Evolutionary conservation across 2,888 invertebrate genomes (phyloP).

Genomic region (Pheosia tremula): DNA sequence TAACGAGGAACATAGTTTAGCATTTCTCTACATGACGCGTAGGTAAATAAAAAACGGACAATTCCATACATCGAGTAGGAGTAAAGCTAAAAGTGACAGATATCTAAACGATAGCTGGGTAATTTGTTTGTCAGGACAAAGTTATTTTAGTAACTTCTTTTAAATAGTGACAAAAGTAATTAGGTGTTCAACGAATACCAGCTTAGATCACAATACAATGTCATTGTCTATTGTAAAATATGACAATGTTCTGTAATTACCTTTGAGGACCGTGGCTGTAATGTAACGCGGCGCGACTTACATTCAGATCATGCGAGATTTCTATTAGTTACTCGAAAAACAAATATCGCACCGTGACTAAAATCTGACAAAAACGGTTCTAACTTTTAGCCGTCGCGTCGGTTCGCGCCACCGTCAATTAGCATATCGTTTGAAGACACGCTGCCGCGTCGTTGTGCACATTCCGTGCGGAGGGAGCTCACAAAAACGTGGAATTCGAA

Average conservation of each 20-base stretch:
- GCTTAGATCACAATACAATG: conserved; percentile 24
- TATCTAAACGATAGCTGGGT: neutral
- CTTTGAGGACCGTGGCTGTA: conserved; percentile 17
- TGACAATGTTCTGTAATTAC: conserved; percentile 19
- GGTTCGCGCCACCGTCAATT: conserved; percentile 77
- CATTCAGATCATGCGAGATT: conserved; percentile 26
- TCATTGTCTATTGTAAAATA: conserved; percentile 22
- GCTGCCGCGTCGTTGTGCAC: conserved; percentile 56
- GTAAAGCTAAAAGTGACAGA: neutral
- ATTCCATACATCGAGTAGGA: neutral
- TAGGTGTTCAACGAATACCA: conserved; percentile 14
- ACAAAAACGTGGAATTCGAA: conserved; percentile 36
- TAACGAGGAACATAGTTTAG: neutral
- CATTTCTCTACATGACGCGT: neutral
- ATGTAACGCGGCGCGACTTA: conserved; percentile 28
- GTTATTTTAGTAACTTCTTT: neutral
- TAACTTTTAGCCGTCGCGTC: conserved; percentile 60
- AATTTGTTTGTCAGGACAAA: neutral
- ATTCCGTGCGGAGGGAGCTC: conserved; percentile 50
- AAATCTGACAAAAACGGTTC: conserved; percentile 55
- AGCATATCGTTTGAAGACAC: conserved; percentile 81
- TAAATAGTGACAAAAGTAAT: conserved; percentile 9
- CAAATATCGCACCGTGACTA: conserved; percentile 44
- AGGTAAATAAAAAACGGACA: neutral
- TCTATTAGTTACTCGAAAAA: conserved; percentile 32